Evolutionary conservation across 1,140 invertebrate species (phyloP).

Genomic region (Apis cerana): DNA sequence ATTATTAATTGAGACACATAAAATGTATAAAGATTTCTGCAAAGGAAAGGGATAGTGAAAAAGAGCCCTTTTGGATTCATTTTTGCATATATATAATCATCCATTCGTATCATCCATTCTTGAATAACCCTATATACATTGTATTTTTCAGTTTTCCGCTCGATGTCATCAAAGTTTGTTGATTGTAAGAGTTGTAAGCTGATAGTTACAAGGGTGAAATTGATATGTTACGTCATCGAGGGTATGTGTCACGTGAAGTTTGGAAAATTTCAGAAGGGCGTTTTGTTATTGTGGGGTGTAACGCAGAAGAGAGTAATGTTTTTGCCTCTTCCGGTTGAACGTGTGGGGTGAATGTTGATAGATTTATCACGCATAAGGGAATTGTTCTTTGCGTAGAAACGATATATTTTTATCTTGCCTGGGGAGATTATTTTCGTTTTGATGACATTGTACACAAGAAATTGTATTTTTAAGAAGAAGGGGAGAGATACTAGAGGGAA

Average conservation of each 20-base stretch:
- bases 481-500: neutral
- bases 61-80: no score
- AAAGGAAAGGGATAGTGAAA: no score
- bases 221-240: neutral
- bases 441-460: neutral
- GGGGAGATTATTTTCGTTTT: constrained; percentile 3
- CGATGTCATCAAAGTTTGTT: neutral
- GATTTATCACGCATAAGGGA: neutral
- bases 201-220: neutral
- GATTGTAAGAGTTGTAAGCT: neutral
- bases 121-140: neutral
- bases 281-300: neutral
- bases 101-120: neutral
- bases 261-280: neutral
- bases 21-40: no score
- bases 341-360: neutral
- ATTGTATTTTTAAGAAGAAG: neutral
- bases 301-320: neutral
- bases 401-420: neutral
- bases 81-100: no score
- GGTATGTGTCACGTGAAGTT: neutral
- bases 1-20: no score
- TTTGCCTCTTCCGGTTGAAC: neutral
- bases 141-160: neutral
- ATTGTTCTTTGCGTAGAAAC: neutral